Evolutionary conservation across 2,888 invertebrate genomes (phyloP), one percentile per base, ranked within the genome.

Genomic region (Brachycybe producta): DNA sequence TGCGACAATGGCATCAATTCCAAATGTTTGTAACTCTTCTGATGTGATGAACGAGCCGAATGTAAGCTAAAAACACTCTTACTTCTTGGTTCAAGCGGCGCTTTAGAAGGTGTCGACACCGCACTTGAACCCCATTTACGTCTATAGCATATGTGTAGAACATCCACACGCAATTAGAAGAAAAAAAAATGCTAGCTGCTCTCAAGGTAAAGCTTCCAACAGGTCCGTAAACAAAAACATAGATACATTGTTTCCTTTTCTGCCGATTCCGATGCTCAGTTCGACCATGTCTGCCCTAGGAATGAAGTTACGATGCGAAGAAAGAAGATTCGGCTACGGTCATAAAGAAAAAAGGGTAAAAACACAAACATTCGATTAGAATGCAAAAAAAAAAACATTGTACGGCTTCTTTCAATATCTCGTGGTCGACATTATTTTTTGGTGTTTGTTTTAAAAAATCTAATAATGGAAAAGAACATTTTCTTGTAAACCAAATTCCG

Each of bases 171-270:
- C n/a, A n/a, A n/a, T n/a, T n/a, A n/a, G n/a, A n/a, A n/a, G n/a
- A n/a, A n/a, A n/a, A n/a, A n/a, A n/a, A n/a, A n/a, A n/a, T n/a
- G n/a, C n/a, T n/a, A 47, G 7, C 36, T 39, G 11, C n/a, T 15
- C 15, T 5, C 23, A 34, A 19, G 15, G 2, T 8, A 39, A 21
- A 5, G 23, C 88, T 73, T 92, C 92, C 65, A 95, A 76, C 53
- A 85, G 84, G 70, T 97, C 95, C 34, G 88, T 86, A 70, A 97
- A 97, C 26, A 97, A 73, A 67, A 92, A 92, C 57, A 97, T 71
- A 57, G 88, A 80, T 55, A 97, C 75, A 57, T 80, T 80, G 67
- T 84, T 82, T 46, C 92, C 92, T 58, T 87, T 79, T 15, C 86
- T 84, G 55, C 85, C 84, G 43, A 91, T 70, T 48, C 80, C 80